phyloP scores from a whole-genome alignment of 2,888 invertebrate species.

The Drosophila sordidula region DNA sequence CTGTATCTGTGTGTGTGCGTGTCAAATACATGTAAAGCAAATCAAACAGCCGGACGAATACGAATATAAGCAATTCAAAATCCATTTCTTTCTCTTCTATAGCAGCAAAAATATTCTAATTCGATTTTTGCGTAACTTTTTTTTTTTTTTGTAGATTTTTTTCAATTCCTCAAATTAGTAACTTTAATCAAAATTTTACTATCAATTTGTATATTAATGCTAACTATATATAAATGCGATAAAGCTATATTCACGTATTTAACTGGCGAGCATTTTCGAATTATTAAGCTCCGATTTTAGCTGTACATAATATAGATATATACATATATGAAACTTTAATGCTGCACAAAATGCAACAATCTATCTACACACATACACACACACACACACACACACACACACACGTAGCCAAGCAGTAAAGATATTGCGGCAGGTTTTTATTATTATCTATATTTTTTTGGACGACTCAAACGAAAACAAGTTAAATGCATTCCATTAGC shows the following conservation, averaged over 20 bases:
- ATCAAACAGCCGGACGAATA: constrained; percentile 30
- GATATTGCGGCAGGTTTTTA: constrained; percentile 18
- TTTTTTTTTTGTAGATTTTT: constrained; percentile 9
- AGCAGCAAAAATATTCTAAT: too few relatives aligned
- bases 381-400: constrained; percentile 15
- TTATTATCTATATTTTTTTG: constrained; percentile 13
- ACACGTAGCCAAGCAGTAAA: constrained; percentile 15
- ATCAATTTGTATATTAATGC: constrained; percentile 8
- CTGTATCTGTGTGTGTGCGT: constrained; percentile 15
- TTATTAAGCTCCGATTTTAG: constrained; percentile 20
- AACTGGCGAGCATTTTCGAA: constrained; percentile 23
- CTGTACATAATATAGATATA: constrained; percentile 17
- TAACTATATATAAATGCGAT: constrained; percentile 1
- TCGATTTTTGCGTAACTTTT: too few relatives aligned
- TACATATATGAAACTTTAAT: constrained; percentile 12
- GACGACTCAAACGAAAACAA: constrained; percentile 31
- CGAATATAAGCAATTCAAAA: constrained; percentile 34
- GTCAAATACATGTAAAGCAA: constrained; percentile 13
- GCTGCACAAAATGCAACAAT: constrained; percentile 11
- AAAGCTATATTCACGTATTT: constrained; percentile 11
- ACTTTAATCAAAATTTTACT: constrained; percentile 49
- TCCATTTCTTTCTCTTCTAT: neutral
- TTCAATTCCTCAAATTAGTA: constrained; percentile 26
- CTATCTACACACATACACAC: constrained; percentile 1
- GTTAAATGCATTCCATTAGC: constrained; percentile 74